Evolutionary conservation across 1,140 invertebrate species (phyloP).

Genomic region (Battus philenor): DNA sequence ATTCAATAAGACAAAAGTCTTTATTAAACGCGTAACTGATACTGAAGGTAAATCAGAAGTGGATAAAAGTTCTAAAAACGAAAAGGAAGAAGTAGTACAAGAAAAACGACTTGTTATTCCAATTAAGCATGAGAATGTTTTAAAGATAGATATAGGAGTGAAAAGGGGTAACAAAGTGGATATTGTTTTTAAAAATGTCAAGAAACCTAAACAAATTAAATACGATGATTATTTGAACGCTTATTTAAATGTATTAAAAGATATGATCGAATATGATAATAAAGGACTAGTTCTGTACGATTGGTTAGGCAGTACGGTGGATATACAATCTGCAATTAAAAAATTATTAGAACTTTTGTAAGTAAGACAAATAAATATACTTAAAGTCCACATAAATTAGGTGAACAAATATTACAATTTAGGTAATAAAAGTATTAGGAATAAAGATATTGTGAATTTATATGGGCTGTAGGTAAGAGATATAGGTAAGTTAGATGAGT

Average conservation of each 20-base stretch:
- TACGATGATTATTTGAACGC: slow-evolving; percentile 4
- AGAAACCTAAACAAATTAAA: slow-evolving; percentile 1
- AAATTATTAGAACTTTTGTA: slow-evolving; percentile 43
- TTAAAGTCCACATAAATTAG: background rate
- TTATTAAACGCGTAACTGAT: too few relatives aligned
- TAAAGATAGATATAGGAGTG: slow-evolving; percentile 8
- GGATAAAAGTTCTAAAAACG: background rate
- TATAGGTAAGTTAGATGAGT: background rate
- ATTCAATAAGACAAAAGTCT: too few relatives aligned
- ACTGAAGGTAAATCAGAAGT: too few relatives aligned
- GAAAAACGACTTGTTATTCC: slow-evolving; percentile 5
- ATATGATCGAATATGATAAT: slow-evolving; percentile 23
- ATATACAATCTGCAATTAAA: slow-evolving; percentile 34
- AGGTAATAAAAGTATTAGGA: background rate
- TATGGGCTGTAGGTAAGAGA: background rate
- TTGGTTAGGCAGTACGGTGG: slow-evolving; percentile 44
- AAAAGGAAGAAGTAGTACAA: background rate
- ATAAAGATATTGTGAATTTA: background rate
- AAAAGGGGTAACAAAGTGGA: background rate
- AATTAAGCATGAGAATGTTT: background rate
- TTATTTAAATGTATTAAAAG: slow-evolving; percentile 21
- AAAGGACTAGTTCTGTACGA: slow-evolving; percentile 32
- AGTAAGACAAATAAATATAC: slow-evolving; percentile 23
- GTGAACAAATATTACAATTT: background rate
- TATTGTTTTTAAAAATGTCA: slow-evolving; percentile 6